Base-by-base conservation (phyloP, 1,140 invertebrate species). In the Calephelis virginiensis region DNA sequence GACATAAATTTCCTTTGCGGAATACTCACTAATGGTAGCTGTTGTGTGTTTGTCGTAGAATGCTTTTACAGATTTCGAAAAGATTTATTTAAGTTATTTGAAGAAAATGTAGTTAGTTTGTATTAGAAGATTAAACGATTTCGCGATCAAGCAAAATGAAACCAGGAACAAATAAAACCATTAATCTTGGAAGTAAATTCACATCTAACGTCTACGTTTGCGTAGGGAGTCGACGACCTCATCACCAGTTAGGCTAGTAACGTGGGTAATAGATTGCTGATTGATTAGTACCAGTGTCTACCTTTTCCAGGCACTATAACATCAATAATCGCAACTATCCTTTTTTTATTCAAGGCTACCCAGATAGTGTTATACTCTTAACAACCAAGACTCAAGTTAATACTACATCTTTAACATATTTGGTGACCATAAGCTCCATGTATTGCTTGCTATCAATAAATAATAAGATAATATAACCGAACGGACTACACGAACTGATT, bases 1-100 rank as follows among this genome's bases (percentile, higher is more conserved):
- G 76, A 74, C 84, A 86, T 89, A 89, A 87, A 89, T 89, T 81
- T 73, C 69, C 66, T 78, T 74, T 72, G 76, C 78, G 77, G 82
- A 83, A 86, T 85, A 77, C 70, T 71, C 71, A 72, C 85, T 89
- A 89, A 89, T 89, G 83, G 82, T 75, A 78, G 78, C 71, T 77
- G 75, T 75, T 50, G 49, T 64, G 48, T 63, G 76, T 77, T 79
- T 74, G 68, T 70, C 72, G 70, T 71, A 66, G 69, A 71, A 71
- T 71, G 72, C 69, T 74, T 74, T 71, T 70, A 74, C 68, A 72
- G 70, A 74, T 72, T 70, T 72, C 49, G 65, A 38, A 53, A 53
- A 59, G 43, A 49, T 61, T 61, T 61, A 66, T 56, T 64, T 43
- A 64, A 45, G 38, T 40, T 56, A 56, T 56, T 56, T 37, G 14